These are phyloP conservation scores for Neoarius graeffei DNA, from an alignment of 2,113 vertebrate genomes.

Conservation along the genomic window DNA sequence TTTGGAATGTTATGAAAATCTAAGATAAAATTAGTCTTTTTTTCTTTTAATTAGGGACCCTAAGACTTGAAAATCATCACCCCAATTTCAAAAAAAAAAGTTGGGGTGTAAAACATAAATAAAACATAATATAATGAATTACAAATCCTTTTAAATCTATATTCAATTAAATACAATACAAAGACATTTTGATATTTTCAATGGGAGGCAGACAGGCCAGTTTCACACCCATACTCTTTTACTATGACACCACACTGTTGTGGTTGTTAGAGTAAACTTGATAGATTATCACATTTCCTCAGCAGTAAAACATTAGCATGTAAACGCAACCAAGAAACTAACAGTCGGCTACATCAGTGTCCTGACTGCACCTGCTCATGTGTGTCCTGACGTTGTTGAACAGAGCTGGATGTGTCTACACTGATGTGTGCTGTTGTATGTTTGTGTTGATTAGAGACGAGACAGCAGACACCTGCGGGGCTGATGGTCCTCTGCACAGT, in stretches of 20 bases:
- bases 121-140: too few species aligned
- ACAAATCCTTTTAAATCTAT: too few species aligned
- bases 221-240: too few species aligned
- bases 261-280: background rate
- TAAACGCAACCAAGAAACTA: background rate
- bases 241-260: background rate
- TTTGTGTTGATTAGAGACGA: background rate
- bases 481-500: conserved; percentile 8
- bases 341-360: background rate
- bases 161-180: too few species aligned
- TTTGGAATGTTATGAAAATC: background rate
- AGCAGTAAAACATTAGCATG: background rate
- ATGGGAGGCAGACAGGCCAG: too few species aligned
- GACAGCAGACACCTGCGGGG: background rate
- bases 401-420: background rate
- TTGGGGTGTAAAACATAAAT: too few species aligned
- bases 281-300: background rate
- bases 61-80: too few species aligned
- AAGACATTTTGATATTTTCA: too few species aligned
- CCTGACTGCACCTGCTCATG: background rate
- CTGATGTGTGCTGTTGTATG: background rate
- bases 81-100: too few species aligned
- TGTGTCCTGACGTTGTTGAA: background rate
- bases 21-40: background rate
- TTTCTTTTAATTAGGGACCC: too few species aligned